Base-by-base conservation (phyloP, 1,140 invertebrate species). In the Ridgeia piscesae region DNA sequence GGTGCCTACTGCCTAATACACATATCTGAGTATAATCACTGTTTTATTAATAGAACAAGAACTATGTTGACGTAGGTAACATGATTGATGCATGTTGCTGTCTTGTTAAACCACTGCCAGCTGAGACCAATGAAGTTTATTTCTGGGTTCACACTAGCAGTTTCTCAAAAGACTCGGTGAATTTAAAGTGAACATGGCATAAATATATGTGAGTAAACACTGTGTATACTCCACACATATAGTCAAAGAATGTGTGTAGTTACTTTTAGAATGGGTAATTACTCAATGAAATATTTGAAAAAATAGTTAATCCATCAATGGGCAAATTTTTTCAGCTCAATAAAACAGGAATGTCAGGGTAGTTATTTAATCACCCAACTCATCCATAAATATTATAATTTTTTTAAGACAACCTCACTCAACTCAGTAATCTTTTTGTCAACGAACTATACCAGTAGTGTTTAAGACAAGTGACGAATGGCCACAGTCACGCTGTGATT, bases 41-140 rank as follows among this genome's bases (percentile, higher is more conserved):
- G 27, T 77, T 77, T 77, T 77, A 77, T 77, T 77, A 77, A 77
- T 77, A 77, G 58, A 77, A 77, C 58, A 77, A 77, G 58, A 77
- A 77, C 14, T 77, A 77, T 77, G 58, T 77, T 77, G 58, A 77
- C 58, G 58, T 77, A 77, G 58, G 58, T 77, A 77, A 21, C 27
- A 4, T 77, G 58, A 77, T 77, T 77, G 58, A 77, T 77, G 58
- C 27, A 31, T 31, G 27, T 77, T 77, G 17, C 27, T 77, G 58
- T 77, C 58, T 77, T 77, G 58, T 77, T 77, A 77, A 77, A 77
- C 58, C 6, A 77, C 27, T 77, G 58, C 58, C 58, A 77, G 58
- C 58, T 77, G 58, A 31, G 0, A 77, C 58, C 58, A 77, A 77
- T 77, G 58, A 77, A 77, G 58, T 17, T 31, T 77, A 77, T 77